A percentile compares a stretch with the other conserved stretches of the same genome.
These are phyloP conservation scores for Myrmecophaga tridactyla DNA, from an alignment of 2,113 vertebrate genomes.

Conservation along the genomic window DNA sequence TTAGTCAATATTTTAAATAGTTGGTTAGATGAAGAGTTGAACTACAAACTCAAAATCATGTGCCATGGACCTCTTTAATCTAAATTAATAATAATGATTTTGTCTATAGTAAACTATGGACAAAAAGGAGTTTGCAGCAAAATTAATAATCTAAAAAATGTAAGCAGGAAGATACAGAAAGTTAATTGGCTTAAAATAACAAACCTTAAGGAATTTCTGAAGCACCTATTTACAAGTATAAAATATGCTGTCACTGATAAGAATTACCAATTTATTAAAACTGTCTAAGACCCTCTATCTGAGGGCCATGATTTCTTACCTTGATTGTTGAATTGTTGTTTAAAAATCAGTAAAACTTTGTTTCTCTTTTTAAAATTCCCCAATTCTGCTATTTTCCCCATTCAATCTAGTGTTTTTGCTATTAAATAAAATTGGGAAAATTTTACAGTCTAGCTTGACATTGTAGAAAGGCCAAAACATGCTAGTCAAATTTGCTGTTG, in stretches of 20 bases:
- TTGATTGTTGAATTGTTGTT: not conserved
- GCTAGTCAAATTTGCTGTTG: not conserved
- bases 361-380: not conserved
- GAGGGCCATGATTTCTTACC: not conserved
- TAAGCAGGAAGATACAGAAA: not conserved
- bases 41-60: too few species aligned
- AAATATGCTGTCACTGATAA: accelerated
- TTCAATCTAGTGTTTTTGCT: not conserved
- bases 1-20: not conserved
- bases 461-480: not conserved
- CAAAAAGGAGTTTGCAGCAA: not conserved
- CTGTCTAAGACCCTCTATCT: not conserved
- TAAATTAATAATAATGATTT: not conserved
- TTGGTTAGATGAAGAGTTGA: not conserved
- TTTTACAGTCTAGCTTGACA: not conserved
- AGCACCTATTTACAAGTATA: not conserved
- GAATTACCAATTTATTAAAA: accelerated
- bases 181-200: not conserved
- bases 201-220: not conserved
- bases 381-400: not conserved
- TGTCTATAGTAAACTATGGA: not conserved
- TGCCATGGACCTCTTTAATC: not conserved
- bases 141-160: not conserved
- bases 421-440: not conserved
- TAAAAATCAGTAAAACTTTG: not conserved